Conservation (phyloP, 2,888 invertebrate genomes). For the Rhyacophila evoluta region DNA sequence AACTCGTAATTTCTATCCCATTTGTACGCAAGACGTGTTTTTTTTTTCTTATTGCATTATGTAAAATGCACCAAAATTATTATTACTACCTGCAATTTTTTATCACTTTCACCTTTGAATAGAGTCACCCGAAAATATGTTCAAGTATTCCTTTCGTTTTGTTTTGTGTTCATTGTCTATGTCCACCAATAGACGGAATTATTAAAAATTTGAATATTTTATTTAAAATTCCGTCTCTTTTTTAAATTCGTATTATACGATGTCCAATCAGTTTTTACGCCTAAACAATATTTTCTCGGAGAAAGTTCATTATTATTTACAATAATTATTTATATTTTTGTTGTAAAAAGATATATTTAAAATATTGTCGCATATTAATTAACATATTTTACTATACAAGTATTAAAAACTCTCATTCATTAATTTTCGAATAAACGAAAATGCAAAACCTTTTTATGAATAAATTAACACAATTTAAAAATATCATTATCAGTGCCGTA, state of each 20-base stretch:
- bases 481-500: too few relatives aligned
- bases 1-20: not conserved
- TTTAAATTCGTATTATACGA: not conserved
- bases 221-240: not conserved
- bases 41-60: not conserved
- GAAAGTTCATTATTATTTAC: not conserved
- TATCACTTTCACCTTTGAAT: not conserved
- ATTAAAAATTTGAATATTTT: not conserved
- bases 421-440: too few relatives aligned
- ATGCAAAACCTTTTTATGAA: too few relatives aligned
- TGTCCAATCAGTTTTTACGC: not conserved
- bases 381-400: too few relatives aligned
- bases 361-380: too few relatives aligned
- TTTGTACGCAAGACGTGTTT: not conserved
- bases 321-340: too few relatives aligned
- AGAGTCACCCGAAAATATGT: not conserved
- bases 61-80: not conserved
- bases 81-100: not conserved
- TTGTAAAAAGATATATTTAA: too few relatives aligned
- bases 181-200: not conserved
- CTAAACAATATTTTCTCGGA: not conserved
- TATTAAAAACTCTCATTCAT: too few relatives aligned
- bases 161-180: not conserved
- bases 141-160: not conserved
- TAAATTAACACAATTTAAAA: too few relatives aligned